Evolutionary conservation across 2,888 invertebrate species (phyloP), one percentile per base, ranked within the genome.

Genomic region (Didymodactylos carnosus): DNA sequence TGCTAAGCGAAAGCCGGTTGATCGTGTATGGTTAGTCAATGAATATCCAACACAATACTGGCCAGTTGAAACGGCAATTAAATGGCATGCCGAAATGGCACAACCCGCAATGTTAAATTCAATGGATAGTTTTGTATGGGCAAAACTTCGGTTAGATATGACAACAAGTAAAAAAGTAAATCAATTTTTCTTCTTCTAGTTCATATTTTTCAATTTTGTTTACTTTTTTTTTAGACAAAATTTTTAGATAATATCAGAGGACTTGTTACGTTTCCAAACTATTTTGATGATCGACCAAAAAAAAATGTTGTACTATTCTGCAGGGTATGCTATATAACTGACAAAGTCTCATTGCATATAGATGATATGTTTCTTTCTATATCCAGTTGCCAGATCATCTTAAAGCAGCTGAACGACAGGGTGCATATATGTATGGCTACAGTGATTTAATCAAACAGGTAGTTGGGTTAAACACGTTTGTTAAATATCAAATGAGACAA

Each of bases 101-200:
- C 51, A 53, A 46, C 71, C 74, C 25, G 71, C 53, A 39, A 74
- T 74, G 43, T 29, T 74, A 14, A 72, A 74, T 46, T 71, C 71
- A 16, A 14, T 71, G 6, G 71, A 74, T 16, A 53, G 71, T 25
- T 74, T 71, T 72, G 16, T 74, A 14, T 53, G 49, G 29, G 71
- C 53, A 25, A 39, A 71, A 53, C 29, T 74, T 25, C 43, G 39
- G 29, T 39, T 74, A 13, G 74, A 74, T 53, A 74, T 74, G 74
- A 62, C 74, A 7, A 39, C 74, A 19, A 27, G 53, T 19, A 74
- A 74, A 62, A 74, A 74, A 51, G 73, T 73, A n/a, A n/a, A n/a
- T n/a, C n/a, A n/a, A n/a, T n/a, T n/a, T n/a, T 29, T 39, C 10
- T 7, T 27, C 8, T 62, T 19, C 2, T 4, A 29, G 19, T 62